A percentile compares a stretch with the other conserved stretches of the same genome.
Evolutionary conservation across 2,113 vertebrate species (phyloP).

Genomic region (Fulica atra): DNA sequence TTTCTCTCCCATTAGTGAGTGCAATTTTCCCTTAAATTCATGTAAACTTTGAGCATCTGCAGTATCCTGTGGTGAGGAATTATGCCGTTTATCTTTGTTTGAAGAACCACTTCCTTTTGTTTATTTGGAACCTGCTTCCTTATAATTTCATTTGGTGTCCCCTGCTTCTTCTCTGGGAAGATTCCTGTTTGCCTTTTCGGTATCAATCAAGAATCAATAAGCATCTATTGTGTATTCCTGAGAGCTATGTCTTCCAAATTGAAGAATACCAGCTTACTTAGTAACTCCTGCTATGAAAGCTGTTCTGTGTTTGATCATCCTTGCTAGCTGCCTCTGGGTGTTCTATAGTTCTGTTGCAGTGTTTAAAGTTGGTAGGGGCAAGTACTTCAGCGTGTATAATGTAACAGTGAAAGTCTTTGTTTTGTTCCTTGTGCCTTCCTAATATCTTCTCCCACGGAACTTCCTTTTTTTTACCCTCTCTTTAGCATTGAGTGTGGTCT

Average conservation of each 20-base stretch:
- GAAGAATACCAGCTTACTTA: background rate
- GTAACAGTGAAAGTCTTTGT: background rate
- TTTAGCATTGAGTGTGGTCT: background rate
- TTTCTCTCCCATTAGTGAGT: background rate
- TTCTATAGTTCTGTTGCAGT: background rate
- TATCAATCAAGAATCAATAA: background rate
- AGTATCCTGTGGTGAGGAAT: background rate
- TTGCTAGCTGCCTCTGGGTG: background rate
- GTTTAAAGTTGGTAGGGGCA: background rate
- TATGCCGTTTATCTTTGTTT: background rate
- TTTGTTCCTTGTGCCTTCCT: background rate
- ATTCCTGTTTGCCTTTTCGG: background rate
- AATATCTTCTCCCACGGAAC: background rate
- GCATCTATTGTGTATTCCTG: background rate
- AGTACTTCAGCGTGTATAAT: background rate
- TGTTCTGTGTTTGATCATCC: background rate
- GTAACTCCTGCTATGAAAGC: background rate
- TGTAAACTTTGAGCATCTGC: slow-evolving; percentile 28
- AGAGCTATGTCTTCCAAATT: background rate
- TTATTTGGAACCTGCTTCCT: background rate
- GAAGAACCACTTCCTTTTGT: slow-evolving; percentile 15
- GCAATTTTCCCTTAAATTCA: background rate
- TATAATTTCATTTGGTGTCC: background rate
- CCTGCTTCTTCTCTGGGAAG: background rate
- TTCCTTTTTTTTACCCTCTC: background rate